Conservation (phyloP, 2,113 vertebrate species). For the Fregetta grallaria region DNA sequence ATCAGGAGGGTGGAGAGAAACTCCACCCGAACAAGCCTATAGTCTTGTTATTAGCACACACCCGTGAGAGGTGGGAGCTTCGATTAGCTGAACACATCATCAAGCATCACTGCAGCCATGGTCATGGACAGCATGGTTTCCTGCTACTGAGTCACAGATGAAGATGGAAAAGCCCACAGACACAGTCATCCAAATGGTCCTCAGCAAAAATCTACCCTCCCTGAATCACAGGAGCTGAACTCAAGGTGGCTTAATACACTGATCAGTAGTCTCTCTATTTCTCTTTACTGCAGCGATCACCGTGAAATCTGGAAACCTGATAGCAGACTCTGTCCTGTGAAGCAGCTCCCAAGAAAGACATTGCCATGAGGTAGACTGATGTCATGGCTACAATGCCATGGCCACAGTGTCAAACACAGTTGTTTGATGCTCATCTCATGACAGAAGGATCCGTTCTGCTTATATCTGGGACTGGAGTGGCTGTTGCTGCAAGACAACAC, state of each 20-base stretch:
- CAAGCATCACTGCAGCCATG: background rate
- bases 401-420: background rate
- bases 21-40: conserved; percentile 23
- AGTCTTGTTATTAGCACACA: background rate
- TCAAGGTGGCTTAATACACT: background rate
- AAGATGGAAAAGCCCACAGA: background rate
- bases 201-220: background rate
- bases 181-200: background rate
- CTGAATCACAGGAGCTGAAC: background rate
- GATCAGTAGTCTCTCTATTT: accelerated
- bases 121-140: background rate
- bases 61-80: background rate
- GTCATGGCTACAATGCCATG: background rate
- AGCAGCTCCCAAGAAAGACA: background rate
- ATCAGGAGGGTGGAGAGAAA: conserved; percentile 43
- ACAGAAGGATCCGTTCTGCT: background rate
- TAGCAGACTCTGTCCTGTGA: background rate
- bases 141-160: background rate
- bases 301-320: background rate
- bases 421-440: background rate
- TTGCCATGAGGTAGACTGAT: accelerated
- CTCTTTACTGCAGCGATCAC: background rate
- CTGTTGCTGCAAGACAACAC: background rate
- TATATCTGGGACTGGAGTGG: background rate
- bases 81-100: background rate